Evolutionary conservation across 2,888 invertebrate genomes (phyloP).

Genomic region (Tetragonula carbonaria): DNA sequence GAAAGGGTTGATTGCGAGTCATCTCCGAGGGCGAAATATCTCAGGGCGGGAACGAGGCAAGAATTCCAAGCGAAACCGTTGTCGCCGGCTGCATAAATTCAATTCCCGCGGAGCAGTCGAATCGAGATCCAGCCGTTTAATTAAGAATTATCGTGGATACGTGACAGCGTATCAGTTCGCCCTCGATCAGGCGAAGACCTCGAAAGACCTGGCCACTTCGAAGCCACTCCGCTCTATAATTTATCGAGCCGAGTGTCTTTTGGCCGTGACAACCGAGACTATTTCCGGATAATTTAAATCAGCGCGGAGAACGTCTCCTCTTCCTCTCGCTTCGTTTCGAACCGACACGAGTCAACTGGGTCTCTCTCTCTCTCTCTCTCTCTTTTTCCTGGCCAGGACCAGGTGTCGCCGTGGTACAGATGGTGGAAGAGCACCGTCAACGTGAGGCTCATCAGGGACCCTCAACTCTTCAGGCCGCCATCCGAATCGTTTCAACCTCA

Average conservation of each 20-base stretch:
- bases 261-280: constrained; percentile 66
- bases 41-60: constrained; percentile 22
- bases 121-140: constrained; percentile 66
- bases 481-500: constrained; percentile 66
- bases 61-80: constrained; percentile 49
- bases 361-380: constrained; percentile 27
- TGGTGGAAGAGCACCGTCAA: constrained; percentile 89
- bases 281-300: constrained; percentile 63
- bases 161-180: constrained; percentile 61
- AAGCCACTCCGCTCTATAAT: constrained; percentile 59
- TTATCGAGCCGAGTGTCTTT: constrained; percentile 65
- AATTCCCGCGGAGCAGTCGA: constrained; percentile 49
- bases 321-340: not conserved
- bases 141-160: constrained; percentile 65
- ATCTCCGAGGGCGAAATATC: constrained; percentile 10
- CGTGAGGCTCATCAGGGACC: constrained; percentile 86
- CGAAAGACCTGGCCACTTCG: constrained; percentile 32
- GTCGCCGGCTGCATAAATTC: constrained; percentile 61
- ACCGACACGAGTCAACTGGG: constrained; percentile 2
- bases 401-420: constrained; percentile 89
- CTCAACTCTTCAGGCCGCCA: constrained; percentile 81
- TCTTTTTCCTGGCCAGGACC: constrained; percentile 83
- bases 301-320: constrained; percentile 7
- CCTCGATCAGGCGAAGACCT: constrained; percentile 48
- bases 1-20: not conserved